Evolutionary conservation across 1,140 invertebrate species (phyloP).

Genomic region (Monomorium pharaonis): DNA sequence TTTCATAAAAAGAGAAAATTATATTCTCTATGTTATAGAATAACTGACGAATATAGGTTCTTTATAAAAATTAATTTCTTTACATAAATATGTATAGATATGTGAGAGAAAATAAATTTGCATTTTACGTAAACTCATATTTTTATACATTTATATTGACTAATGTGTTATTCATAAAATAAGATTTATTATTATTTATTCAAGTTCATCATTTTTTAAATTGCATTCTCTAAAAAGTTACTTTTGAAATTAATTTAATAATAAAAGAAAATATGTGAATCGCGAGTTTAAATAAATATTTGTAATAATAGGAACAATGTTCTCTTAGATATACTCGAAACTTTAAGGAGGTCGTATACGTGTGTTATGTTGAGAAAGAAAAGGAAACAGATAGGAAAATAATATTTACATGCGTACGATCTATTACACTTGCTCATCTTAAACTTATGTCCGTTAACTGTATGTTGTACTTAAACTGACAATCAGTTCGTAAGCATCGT

Average conservation of each 20-base stretch:
- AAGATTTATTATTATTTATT: background rate
- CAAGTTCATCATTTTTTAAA: background rate
- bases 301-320: background rate
- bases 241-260: background rate
- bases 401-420: slow-evolving; percentile 23
- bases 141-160: background rate
- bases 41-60: background rate
- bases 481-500: slow-evolving; percentile 29
- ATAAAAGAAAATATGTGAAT: background rate
- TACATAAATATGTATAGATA: background rate
- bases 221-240: background rate
- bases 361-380: background rate
- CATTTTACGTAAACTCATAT: background rate
- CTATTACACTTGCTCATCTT: slow-evolving; percentile 9
- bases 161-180: background rate
- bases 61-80: slow-evolving; percentile 13
- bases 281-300: background rate
- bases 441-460: slow-evolving; percentile 24
- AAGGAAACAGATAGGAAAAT: slow-evolving; percentile 5
- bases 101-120: background rate
- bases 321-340: background rate
- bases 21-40: background rate
- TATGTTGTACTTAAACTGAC: slow-evolving; percentile 30
- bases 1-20: background rate
- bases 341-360: background rate